These are phyloP conservation scores for Anguilla megastoma DNA, from an alignment of 2,797 vertebrate species.

Conservation along the genomic window DNA sequence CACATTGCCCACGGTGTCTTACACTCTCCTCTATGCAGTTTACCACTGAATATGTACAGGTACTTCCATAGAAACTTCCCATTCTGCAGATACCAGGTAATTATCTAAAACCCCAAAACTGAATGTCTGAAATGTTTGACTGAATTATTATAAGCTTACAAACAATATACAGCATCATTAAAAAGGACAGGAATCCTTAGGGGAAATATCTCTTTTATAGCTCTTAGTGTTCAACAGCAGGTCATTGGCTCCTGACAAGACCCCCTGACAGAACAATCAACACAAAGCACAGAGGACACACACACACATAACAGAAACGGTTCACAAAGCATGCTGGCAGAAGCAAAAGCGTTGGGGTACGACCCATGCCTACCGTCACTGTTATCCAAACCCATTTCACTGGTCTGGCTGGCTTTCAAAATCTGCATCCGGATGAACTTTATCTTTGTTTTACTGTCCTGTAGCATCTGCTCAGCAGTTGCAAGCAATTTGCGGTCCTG, in stretches of 20 bases:
- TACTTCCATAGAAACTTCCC: too few species aligned
- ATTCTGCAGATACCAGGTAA: too few species aligned
- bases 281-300: neutral
- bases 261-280: neutral
- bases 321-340: neutral
- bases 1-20: neutral
- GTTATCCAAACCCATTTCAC: constrained; percentile 91
- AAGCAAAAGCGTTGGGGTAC: neutral
- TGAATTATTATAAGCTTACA: too few species aligned
- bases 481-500: constrained; percentile 96
- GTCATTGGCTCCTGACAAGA: neutral
- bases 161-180: too few species aligned
- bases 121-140: too few species aligned
- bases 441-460: constrained; percentile 98
- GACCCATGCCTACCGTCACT: constrained; percentile 76
- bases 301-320: neutral
- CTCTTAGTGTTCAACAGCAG: neutral
- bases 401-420: constrained; percentile 95
- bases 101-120: too few species aligned
- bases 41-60: neutral
- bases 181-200: neutral
- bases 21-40: neutral
- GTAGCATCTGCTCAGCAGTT: constrained; percentile 96
- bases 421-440: constrained; percentile 99
- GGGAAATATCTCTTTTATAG: neutral